These are phyloP conservation scores for Geopemphigus sp. DNA, from an alignment of 1,140 invertebrate species.

Conservation along the genomic window DNA sequence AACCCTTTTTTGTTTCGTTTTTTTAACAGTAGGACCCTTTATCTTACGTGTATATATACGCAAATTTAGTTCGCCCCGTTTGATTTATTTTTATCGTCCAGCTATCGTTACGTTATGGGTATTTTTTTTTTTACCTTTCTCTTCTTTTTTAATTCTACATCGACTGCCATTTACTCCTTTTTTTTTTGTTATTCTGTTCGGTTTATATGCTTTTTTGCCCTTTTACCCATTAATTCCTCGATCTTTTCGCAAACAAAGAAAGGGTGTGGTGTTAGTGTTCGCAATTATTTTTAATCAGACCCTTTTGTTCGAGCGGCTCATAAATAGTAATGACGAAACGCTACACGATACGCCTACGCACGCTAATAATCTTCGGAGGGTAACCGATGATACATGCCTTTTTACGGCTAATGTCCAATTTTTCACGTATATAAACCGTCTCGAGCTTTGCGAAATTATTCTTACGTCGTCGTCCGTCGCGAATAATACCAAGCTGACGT, in stretches of 20 bases:
- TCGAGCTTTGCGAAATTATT: neutral
- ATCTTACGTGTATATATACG: constrained; percentile 48
- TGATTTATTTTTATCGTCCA: constrained; percentile 48
- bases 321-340: constrained; percentile 49
- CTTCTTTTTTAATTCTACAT: constrained; percentile 43
- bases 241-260: constrained; percentile 48
- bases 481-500: neutral
- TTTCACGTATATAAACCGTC: neutral
- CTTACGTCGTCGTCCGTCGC: neutral
- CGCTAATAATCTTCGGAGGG: constrained; percentile 35
- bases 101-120: constrained; percentile 41
- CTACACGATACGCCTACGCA: constrained; percentile 42
- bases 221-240: constrained; percentile 48
- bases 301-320: constrained; percentile 45
- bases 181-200: constrained; percentile 34
- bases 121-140: constrained; percentile 45
- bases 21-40: constrained; percentile 23
- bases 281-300: constrained; percentile 49
- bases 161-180: constrained; percentile 40
- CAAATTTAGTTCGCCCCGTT: constrained; percentile 47
- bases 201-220: constrained; percentile 41
- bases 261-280: constrained; percentile 44
- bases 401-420: constrained; percentile 32
- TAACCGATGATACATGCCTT: constrained; percentile 25
- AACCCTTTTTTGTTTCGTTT: constrained; percentile 43